Base-by-base conservation (phyloP, 1,140 invertebrate genomes). In the Papilio helenus region DNA sequence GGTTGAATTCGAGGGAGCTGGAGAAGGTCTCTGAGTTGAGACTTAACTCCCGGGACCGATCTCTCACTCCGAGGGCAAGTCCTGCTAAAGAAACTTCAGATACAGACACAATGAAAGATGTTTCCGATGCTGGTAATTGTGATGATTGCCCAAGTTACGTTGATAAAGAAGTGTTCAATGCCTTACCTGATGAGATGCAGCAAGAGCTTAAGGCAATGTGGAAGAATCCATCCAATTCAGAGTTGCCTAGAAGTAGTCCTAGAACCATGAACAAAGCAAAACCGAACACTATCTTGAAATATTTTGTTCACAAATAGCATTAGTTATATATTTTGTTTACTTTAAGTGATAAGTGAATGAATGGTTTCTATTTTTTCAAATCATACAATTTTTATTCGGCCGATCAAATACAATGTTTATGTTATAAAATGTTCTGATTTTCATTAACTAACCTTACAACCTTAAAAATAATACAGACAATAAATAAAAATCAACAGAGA, bases 241-340 rank as follows among this genome's bases (percentile, higher is more conserved):
- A 89, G 34, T 76, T 90, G 81, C 85, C 90, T 29, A 91, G 94
- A 81, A 95, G 95, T 88, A 95, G 92, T 87, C 88, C 90, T 29
- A 94, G 91, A 88, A 91, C 83, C 76, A 85, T 87, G 85, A 94
- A 93, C 89, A 93, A 93, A 92, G 82, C 89, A 80, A 94, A 94
- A 90, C 85, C 93, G 78, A 95, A 95, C 90, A 90, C 89, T 95
- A 95, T 94, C 79, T 94, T 96, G 88, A 95, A 96, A 93, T 96
- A 96, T 94, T 96, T 96, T 90, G 93, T 96, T 87, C 95, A 96
- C 87, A 96, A 96, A 95, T 95, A 94, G 90, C 93, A 93, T 92
- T 93, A 91, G 87, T 90, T 89, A 91, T 86, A 91, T 90, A 92
- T 89, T 87, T 92, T 93, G 91, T 93, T 93, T 93, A 93, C 89